A percentile compares a stretch with the other conserved stretches of the same genome.
phyloP scores from a whole-genome alignment of 2,888 invertebrate genomes.

The Dryobota labecula region DNA sequence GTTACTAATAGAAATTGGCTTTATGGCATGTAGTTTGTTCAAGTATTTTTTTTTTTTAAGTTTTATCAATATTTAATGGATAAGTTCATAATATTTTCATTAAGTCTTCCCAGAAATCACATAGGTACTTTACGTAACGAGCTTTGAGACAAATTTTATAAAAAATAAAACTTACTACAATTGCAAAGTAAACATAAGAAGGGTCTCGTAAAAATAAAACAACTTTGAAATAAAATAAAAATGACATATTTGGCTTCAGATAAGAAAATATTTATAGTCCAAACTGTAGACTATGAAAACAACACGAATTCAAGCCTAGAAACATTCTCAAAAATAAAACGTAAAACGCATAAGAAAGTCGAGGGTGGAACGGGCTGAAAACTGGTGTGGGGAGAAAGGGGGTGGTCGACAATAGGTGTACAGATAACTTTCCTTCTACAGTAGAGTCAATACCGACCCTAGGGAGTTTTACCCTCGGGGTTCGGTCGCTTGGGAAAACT shows the following conservation, averaged over 20 bases:
- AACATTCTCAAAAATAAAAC: slow-evolving; percentile 83
- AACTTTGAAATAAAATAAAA: slow-evolving; percentile 15
- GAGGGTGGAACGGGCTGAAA: slow-evolving; percentile 76
- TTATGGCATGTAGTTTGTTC: not conserved
- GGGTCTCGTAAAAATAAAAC: not conserved
- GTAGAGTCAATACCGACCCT: slow-evolving; percentile 90
- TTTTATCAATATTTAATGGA: not conserved
- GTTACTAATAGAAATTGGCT: slow-evolving; percentile 74
- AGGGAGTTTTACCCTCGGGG: slow-evolving; percentile 90
- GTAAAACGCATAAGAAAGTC: slow-evolving; percentile 90
- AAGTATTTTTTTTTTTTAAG: not conserved
- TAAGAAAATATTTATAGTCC: slow-evolving; percentile 43
- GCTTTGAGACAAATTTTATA: not conserved
- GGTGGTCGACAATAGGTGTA: slow-evolving; percentile 89
- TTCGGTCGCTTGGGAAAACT: slow-evolving; percentile 90
- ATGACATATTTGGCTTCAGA: slow-evolving; percentile 5
- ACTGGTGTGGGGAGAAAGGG: slow-evolving; percentile 73
- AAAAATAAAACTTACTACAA: not conserved
- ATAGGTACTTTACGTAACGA: too few species aligned
- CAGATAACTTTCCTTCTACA: slow-evolving; percentile 90
- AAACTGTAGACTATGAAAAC: slow-evolving; percentile 59
- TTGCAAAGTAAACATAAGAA: not conserved
- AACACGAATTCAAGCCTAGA: slow-evolving; percentile 68
- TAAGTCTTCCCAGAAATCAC: not conserved
- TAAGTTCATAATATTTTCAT: not conserved